Evolutionary conservation across 2,797 vertebrate genomes (phyloP).

Genomic region (Takifugu ocellatus): DNA sequence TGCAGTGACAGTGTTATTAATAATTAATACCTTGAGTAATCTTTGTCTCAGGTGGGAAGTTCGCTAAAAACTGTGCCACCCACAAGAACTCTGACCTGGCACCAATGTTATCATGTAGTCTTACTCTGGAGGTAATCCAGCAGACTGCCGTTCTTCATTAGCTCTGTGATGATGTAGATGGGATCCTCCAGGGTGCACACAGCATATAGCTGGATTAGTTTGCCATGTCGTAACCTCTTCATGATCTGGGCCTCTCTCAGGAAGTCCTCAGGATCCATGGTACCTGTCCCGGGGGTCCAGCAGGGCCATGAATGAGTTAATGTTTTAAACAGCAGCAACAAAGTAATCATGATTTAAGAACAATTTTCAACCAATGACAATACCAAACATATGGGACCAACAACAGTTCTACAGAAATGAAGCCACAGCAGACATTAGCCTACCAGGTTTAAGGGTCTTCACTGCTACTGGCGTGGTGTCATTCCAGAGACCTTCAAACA

Average conservation of each 20-base stretch:
- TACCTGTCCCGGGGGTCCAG: conserved; percentile 66
- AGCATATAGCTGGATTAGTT: conserved; percentile 95
- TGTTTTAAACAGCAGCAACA: not conserved
- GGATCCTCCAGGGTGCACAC: conserved; percentile 93
- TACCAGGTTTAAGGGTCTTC: conserved; percentile 94
- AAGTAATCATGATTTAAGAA: not conserved
- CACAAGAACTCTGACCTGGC: not conserved
- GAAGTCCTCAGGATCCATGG: conserved; percentile 91
- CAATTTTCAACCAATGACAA: no score
- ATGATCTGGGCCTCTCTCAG: conserved; percentile 92
- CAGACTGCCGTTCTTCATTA: conserved; percentile 94
- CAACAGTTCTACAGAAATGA: not conserved
- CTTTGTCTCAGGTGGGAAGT: not conserved
- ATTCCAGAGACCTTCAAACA: conserved; percentile 92
- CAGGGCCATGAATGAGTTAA: not conserved
- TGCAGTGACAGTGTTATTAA: not conserved
- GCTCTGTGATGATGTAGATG: conserved; percentile 96
- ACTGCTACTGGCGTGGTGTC: conserved; percentile 87
- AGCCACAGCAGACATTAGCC: not conserved
- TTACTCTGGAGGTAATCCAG: conserved; percentile 91
- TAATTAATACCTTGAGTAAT: not conserved
- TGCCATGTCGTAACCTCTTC: conserved; percentile 91
- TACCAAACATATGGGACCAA: no score
- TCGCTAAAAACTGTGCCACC: not conserved
- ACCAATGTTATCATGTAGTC: conserved; percentile 19